phyloP scores from a whole-genome alignment of 2,113 vertebrate genomes.

The Rhegmatorhina hoffmannsi region DNA sequence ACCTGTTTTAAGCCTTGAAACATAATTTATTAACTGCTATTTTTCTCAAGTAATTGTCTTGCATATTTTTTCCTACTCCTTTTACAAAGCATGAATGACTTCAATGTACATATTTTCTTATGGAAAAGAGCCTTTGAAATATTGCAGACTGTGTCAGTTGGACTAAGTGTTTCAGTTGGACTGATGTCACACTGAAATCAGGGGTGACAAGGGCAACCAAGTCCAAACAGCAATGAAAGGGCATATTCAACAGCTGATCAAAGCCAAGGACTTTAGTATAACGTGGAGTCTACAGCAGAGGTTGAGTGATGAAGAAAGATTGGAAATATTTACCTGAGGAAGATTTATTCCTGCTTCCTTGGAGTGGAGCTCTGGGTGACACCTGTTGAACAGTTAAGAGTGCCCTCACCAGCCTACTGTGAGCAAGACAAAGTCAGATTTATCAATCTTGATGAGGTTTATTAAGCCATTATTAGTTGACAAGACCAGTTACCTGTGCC shows the following conservation, averaged over 20 bases:
- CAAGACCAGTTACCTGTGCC: background rate
- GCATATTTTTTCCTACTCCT: background rate
- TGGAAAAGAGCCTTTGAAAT: background rate
- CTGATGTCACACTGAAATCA: background rate
- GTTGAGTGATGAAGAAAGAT: background rate
- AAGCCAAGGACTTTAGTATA: background rate
- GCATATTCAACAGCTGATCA: background rate
- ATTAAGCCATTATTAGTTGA: background rate
- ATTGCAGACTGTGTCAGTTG: background rate
- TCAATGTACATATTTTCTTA: background rate
- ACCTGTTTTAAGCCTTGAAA: background rate
- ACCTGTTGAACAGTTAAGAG: background rate
- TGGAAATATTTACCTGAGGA: background rate
- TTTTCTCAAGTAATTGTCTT: background rate
- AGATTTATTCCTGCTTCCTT: background rate
- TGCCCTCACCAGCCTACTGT: background rate
- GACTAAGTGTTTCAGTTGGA: background rate
- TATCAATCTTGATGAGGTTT: background rate
- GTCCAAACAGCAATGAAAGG: background rate
- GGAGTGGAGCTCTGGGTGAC: background rate
- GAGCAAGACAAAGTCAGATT: background rate
- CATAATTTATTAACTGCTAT: background rate
- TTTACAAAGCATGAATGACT: background rate
- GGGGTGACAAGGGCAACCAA: background rate
- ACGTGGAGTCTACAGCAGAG: background rate